Conservation (phyloP, 2,888 invertebrate species). For the Platycheirus rosarum region DNA sequence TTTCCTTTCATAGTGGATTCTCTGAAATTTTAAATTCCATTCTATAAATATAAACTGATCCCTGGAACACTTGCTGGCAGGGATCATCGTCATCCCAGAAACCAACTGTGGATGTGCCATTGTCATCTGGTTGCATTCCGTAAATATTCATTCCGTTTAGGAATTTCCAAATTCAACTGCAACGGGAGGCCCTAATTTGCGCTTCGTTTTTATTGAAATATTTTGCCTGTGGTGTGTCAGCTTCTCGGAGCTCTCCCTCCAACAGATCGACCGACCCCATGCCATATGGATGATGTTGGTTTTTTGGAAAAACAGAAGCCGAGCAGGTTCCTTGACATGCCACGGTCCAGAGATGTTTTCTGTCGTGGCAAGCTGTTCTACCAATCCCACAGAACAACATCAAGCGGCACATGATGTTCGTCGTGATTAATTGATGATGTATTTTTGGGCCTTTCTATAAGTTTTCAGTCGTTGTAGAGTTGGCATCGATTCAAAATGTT, state of each 20-base stretch:
- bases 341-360: conserved; percentile 53
- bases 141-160: conserved; percentile 1
- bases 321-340: conserved; percentile 58
- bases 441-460: conserved; percentile 54
- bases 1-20: conserved; percentile 22
- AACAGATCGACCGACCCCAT: conserved; percentile 24
- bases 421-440: conserved; percentile 61
- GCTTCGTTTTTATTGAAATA: conserved; percentile 37
- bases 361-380: conserved; percentile 17
- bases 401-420: conserved; percentile 34
- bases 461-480: conserved; percentile 35
- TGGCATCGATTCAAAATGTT: conserved; percentile 55
- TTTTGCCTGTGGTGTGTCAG: conserved; percentile 32
- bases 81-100: conserved; percentile 17
- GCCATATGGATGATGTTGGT: conserved; percentile 53
- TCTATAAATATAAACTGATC: conserved; percentile 1
- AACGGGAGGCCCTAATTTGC: conserved; percentile 18
- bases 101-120: conserved; percentile 31
- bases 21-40: conserved; percentile 6
- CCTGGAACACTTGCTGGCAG: conserved; percentile 24
- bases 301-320: conserved; percentile 5
- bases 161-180: conserved; percentile 22
- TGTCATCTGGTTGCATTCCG: conserved; percentile 50
- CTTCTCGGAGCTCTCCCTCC: too few species aligned
- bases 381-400: conserved; percentile 35